A percentile compares a stretch with the other conserved stretches of the same genome.
phyloP scores from a whole-genome alignment of 1,140 invertebrate genomes.

The Ylistrum balloti region DNA sequence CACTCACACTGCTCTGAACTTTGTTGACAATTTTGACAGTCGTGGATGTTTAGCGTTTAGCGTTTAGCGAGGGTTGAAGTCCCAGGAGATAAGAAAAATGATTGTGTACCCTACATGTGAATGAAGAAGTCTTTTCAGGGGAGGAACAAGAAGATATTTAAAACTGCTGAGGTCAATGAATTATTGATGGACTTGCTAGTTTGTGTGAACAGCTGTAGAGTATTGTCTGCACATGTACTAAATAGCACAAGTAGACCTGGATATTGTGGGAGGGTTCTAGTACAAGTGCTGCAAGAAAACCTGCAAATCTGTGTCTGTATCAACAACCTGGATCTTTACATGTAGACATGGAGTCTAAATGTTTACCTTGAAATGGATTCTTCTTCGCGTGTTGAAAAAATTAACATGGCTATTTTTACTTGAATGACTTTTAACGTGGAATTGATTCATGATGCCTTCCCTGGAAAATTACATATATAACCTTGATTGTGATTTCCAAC shows the following conservation, averaged over 20 bases:
- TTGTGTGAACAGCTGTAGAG: constrained; percentile 24
- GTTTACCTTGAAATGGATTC: neutral
- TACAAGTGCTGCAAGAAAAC: too few relatives aligned
- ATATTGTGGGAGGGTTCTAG: neutral
- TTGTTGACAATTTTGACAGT: neutral
- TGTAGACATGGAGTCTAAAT: neutral
- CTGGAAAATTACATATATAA: neutral
- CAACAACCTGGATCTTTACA: too few relatives aligned
- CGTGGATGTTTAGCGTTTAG: neutral
- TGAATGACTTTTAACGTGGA: neutral
- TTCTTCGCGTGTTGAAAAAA: too few relatives aligned
- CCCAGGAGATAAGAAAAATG: neutral
- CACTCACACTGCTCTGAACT: neutral
- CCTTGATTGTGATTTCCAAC: neutral
- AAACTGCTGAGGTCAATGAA: constrained; percentile 26
- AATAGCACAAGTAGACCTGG: neutral
- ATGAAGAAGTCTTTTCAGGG: neutral
- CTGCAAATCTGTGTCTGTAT: too few relatives aligned
- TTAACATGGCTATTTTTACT: too few relatives aligned
- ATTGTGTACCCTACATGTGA: neutral
- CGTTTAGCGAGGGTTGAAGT: too few relatives aligned
- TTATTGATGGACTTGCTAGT: neutral
- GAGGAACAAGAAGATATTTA: neutral
- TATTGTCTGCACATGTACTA: neutral
- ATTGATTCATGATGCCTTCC: too few relatives aligned